These are phyloP conservation scores for Oxystoma pomonae DNA, from an alignment of 2,888 invertebrate species.

Conservation along the genomic window DNA sequence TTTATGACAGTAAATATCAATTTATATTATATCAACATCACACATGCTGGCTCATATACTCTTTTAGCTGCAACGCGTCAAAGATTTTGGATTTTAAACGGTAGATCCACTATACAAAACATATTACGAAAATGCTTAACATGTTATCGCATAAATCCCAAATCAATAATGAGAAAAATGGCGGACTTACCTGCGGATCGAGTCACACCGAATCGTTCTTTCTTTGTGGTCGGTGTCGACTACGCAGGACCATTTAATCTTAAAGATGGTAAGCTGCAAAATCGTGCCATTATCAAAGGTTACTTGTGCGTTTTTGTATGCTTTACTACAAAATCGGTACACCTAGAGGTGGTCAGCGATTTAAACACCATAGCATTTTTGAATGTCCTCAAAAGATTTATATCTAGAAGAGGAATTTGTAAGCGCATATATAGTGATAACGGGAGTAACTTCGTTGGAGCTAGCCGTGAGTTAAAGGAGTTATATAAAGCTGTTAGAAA, in stretches of 20 bases:
- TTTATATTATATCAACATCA: constrained; percentile 15
- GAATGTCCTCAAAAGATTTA: constrained; percentile 19
- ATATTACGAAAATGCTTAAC: constrained; percentile 11
- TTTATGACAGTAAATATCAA: constrained; percentile 11
- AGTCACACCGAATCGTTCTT: constrained; percentile 14
- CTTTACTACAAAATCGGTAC: constrained; percentile 7
- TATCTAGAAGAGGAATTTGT: constrained; percentile 15
- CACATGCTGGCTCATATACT: constrained; percentile 19
- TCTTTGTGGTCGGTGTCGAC: constrained; percentile 18
- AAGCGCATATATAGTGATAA: constrained; percentile 19
- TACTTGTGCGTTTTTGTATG: constrained; percentile 11
- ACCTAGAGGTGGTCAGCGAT: constrained; percentile 17
- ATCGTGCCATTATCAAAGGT: constrained; percentile 12
- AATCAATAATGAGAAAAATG: constrained; percentile 12
- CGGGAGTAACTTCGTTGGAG: constrained; percentile 19
- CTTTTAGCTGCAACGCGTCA: constrained; percentile 13
- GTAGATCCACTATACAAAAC: constrained; percentile 6
- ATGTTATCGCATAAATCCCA: constrained; percentile 17
- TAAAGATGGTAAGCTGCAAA: constrained; percentile 15
- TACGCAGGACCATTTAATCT: constrained; percentile 19
- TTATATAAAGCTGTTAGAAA: constrained; percentile 3
- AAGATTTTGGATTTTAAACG: constrained; percentile 17
- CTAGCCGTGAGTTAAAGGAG: constrained; percentile 14
- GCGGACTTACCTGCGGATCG: constrained; percentile 18
- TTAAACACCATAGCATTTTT: constrained; percentile 13